Evolutionary conservation across 2,888 invertebrate species (phyloP).

Genomic region (Abscondita cerata): DNA sequence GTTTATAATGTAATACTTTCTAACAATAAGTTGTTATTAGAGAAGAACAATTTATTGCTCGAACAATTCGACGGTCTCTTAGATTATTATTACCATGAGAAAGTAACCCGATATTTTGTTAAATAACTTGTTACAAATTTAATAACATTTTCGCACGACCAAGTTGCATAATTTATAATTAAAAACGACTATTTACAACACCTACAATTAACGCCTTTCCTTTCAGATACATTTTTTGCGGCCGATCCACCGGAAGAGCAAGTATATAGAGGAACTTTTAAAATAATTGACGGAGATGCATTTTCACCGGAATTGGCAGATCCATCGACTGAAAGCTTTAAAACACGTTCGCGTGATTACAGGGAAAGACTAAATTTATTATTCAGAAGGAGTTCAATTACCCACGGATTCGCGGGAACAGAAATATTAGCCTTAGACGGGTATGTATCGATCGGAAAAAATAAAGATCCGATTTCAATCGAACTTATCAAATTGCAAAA

Average conservation of each 20-base stretch:
- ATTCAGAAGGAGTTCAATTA: conserved; percentile 75
- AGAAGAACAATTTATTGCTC: conserved; percentile 15
- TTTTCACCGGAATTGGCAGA: conserved; percentile 72
- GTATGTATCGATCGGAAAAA: conserved; percentile 59
- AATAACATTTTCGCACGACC: too few relatives aligned
- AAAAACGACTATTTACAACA: too few relatives aligned
- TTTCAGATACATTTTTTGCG: conserved; percentile 77
- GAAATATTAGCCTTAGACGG: conserved; percentile 87
- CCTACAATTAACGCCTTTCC: conserved; percentile 33
- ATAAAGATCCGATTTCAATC: conserved; percentile 18
- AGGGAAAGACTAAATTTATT: conserved; percentile 77
- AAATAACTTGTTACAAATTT: too few relatives aligned
- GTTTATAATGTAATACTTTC: not conserved
- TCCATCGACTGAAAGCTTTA: conserved; percentile 73
- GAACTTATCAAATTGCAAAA: conserved; percentile 16
- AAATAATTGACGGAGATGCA: conserved; percentile 73
- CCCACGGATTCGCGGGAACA: conserved; percentile 77
- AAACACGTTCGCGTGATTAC: conserved; percentile 76
- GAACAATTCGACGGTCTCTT: not conserved
- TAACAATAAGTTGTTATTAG: conserved; percentile 5
- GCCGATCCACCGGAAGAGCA: conserved; percentile 78
- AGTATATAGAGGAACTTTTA: conserved; percentile 82
- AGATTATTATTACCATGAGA: not conserved
- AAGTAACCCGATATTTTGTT: not conserved
- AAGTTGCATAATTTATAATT: too few relatives aligned